A percentile compares a stretch with the other conserved stretches of the same genome.
phyloP scores from a whole-genome alignment of 2,888 invertebrate genomes.

The Dendrolimus houi region DNA sequence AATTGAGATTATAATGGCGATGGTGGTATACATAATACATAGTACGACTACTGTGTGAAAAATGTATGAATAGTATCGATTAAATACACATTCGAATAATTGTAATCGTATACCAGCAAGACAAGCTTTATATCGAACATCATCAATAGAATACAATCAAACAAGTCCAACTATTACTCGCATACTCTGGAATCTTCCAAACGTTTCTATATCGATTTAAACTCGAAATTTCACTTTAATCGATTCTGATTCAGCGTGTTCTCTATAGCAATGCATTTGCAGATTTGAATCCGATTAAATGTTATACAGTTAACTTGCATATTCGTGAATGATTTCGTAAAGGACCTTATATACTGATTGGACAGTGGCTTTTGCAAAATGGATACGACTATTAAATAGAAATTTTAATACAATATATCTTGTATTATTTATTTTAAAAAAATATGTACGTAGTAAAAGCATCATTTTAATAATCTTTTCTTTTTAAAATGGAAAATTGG shows the following conservation, averaged over 20 bases:
- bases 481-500: too few species aligned
- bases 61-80: conserved; percentile 15
- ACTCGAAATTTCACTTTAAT: conserved; percentile 49
- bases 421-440: too few species aligned
- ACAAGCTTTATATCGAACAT: too few species aligned
- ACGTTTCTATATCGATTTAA: conserved; percentile 19
- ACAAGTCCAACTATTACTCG: not conserved
- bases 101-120: too few species aligned
- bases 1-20: too few species aligned
- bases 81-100: too few species aligned
- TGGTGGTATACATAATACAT: too few species aligned
- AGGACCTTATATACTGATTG: conserved; percentile 14
- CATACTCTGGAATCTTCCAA: not conserved
- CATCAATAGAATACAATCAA: conserved; percentile 23
- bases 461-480: too few species aligned
- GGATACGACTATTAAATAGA: too few species aligned
- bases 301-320: conserved; percentile 5
- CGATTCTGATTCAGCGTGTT: conserved; percentile 50
- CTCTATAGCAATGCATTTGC: conserved; percentile 41
- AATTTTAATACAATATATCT: too few species aligned
- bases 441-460: too few species aligned
- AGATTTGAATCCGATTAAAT: conserved; percentile 32
- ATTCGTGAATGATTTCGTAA: conserved; percentile 13
- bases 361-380: not conserved
- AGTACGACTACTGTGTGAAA: not conserved